Evolutionary conservation across 2,888 invertebrate species (phyloP).

Genomic region (Troides oblongomaculatus): DNA sequence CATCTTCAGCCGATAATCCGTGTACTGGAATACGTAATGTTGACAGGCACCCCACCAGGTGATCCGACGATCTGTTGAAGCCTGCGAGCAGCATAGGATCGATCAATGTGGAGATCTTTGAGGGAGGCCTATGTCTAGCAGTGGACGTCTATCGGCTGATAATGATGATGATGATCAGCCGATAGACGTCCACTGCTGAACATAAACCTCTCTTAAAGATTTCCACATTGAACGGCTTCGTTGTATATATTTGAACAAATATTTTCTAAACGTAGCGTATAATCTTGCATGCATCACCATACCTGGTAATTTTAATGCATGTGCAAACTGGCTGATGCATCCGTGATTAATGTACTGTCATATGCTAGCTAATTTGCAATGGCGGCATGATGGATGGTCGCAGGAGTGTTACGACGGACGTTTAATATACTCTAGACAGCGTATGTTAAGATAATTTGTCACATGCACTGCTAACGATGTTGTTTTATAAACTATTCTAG

Average conservation of each 20-base stretch:
- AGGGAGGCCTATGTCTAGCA: too few relatives aligned
- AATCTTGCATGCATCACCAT: neutral
- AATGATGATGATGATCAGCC: too few relatives aligned
- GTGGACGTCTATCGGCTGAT: too few relatives aligned
- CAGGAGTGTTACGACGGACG: conserved; percentile 14
- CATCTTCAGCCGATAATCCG: too few relatives aligned
- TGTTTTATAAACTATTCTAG: neutral
- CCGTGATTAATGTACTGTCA: conserved; percentile 42
- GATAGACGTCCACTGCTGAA: too few relatives aligned
- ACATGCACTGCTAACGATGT: neutral
- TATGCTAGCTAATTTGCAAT: conserved; percentile 36
- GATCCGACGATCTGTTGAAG: too few relatives aligned
- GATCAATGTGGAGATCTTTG: too few relatives aligned
- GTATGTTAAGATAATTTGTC: conserved; percentile 15
- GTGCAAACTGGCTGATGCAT: conserved; percentile 35
- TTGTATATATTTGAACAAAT: neutral
- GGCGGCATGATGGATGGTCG: conserved; percentile 32
- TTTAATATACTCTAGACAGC: conserved; percentile 15
- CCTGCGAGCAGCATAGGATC: too few relatives aligned
- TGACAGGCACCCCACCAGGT: too few relatives aligned
- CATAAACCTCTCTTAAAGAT: too few relatives aligned
- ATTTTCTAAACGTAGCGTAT: neutral
- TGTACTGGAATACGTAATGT: too few relatives aligned
- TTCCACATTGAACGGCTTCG: too few relatives aligned
- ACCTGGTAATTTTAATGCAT: conserved; percentile 40